A percentile compares a stretch with the other conserved stretches of the same genome.
phyloP scores from a whole-genome alignment of 2,888 invertebrate genomes.

The Cheilosia scutellata region DNA sequence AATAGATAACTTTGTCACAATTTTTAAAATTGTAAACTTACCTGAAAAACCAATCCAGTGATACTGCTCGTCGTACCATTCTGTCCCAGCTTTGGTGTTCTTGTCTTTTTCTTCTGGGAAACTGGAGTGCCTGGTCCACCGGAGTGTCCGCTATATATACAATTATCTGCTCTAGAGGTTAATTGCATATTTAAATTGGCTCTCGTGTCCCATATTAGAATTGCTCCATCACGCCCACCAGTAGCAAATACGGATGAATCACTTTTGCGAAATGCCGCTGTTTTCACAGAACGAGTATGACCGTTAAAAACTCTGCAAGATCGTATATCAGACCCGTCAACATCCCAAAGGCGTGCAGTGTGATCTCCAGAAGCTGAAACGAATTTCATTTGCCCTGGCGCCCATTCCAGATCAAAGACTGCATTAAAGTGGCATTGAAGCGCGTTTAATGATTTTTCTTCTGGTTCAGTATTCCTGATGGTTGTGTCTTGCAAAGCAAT shows the following conservation, averaged over 20 bases:
- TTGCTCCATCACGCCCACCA: slow-evolving; percentile 94
- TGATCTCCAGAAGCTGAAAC: slow-evolving; percentile 95
- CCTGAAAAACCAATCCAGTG: slow-evolving; percentile 93
- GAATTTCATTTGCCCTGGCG: slow-evolving; percentile 89
- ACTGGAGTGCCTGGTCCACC: slow-evolving; percentile 85
- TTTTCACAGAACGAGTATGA: slow-evolving; percentile 93
- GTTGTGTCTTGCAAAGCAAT: slow-evolving; percentile 85
- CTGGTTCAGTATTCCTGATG: slow-evolving; percentile 80
- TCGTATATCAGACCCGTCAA: slow-evolving; percentile 85
- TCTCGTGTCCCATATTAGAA: slow-evolving; percentile 93
- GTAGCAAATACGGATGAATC: slow-evolving; percentile 92
- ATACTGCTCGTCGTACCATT: slow-evolving; percentile 88
- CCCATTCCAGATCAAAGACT: slow-evolving; percentile 95
- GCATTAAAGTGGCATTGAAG: slow-evolving; percentile 92
- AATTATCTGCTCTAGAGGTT: slow-evolving; percentile 88
- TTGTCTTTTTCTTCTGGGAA: slow-evolving; percentile 84
- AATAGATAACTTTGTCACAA: background rate
- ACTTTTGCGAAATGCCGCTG: slow-evolving; percentile 89
- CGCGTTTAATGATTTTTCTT: slow-evolving; percentile 84
- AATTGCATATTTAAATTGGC: slow-evolving; percentile 84
- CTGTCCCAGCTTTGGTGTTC: slow-evolving; percentile 84
- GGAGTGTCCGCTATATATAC: slow-evolving; percentile 85
- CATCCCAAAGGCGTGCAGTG: slow-evolving; percentile 92
- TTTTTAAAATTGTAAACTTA: slow-evolving; percentile 38
- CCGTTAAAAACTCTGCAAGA: slow-evolving; percentile 87